Evolutionary conservation across 2,888 invertebrate species (phyloP), one percentile per base, ranked within the genome.

Genomic region (Sminthurides aquaticus): DNA sequence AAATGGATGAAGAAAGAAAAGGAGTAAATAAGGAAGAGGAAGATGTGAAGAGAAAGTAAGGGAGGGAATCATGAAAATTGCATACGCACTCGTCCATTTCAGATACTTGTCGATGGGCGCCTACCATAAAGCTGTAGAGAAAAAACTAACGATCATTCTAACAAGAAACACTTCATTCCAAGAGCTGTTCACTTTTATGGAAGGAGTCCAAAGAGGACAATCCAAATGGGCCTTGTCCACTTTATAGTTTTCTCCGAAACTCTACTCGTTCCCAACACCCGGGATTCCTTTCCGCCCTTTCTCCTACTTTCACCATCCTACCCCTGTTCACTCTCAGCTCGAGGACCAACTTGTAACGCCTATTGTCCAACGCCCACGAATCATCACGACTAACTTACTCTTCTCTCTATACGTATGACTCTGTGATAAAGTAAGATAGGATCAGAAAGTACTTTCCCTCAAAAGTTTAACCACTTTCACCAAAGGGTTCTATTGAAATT

Each of bases 201-300:
- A 52, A 52, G 11, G 15, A 8, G 8, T 52, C 52, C 52, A 52
- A 52, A 52, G 52, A 52, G 52, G 52, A 52, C 52, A 52, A 52
- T 52, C 20, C 20, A 52, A 52, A 52, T 52, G 52, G 52, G 22
- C 52, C 52, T 52, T 52, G 52, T 52, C 52, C 52, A 52, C 52
- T 52, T 52, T 34, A 34, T 34, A 34, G 43, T 34, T 34, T 34
- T 15, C 43, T 11, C 43, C 43, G 43, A 34, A 34, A 34, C 15
- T 15, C 43, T 34, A 34, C 43, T 11, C 15, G 5, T 34, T 15
- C 43, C 8, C 43, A 34, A 15, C 43, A n/a, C n/a, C n/a, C n/a
- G n/a, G 43, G 43, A 34, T 15, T 34, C 43, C 43, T 34, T n/a
- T n/a, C n/a, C n/a, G n/a, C n/a, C n/a, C n/a, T n/a, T n/a, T n/a